phyloP scores from a whole-genome alignment of 2,113 vertebrate genomes.

The Carettochelys insculpta region DNA sequence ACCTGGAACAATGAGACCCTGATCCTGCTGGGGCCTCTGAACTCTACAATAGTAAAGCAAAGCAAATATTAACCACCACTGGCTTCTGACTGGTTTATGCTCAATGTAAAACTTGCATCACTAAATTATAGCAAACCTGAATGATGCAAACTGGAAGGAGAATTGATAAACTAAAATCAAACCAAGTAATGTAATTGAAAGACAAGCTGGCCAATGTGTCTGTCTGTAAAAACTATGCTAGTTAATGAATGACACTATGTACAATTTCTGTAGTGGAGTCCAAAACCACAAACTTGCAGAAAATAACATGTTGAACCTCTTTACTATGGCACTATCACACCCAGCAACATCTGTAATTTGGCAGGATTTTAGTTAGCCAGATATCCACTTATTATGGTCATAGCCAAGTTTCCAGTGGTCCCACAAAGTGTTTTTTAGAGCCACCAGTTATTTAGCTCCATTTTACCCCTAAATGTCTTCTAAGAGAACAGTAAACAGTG shows the following conservation, averaged over 20 bases:
- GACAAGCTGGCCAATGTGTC: not conserved
- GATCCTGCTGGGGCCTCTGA: not conserved
- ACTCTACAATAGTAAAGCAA: conserved; percentile 7
- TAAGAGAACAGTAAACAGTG: too few relatives aligned
- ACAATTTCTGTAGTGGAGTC: conserved; percentile 38
- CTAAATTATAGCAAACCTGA: not conserved
- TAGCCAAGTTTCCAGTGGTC: too few relatives aligned
- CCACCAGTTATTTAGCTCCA: too few relatives aligned
- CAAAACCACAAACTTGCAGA: not conserved
- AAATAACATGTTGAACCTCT: too few relatives aligned
- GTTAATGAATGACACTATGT: conserved; percentile 69
- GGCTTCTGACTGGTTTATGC: conserved; percentile 4
- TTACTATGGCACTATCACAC: too few relatives aligned
- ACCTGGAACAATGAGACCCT: not conserved
- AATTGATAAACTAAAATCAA: not conserved
- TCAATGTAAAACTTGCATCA: not conserved
- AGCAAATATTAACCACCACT: not conserved
- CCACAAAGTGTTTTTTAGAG: too few relatives aligned
- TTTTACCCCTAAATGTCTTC: too few relatives aligned
- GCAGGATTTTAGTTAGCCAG: too few relatives aligned
- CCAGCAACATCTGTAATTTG: too few relatives aligned
- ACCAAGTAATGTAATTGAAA: conserved; percentile 1
- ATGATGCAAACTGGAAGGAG: not conserved
- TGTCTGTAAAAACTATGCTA: conserved; percentile 66
- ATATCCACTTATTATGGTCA: too few relatives aligned